Percentiles rank a stretch among this genome's conserved stretches.
These are phyloP conservation scores for Semnornis frantzii DNA, from an alignment of 2,113 vertebrate species.

Conservation along the genomic window DNA sequence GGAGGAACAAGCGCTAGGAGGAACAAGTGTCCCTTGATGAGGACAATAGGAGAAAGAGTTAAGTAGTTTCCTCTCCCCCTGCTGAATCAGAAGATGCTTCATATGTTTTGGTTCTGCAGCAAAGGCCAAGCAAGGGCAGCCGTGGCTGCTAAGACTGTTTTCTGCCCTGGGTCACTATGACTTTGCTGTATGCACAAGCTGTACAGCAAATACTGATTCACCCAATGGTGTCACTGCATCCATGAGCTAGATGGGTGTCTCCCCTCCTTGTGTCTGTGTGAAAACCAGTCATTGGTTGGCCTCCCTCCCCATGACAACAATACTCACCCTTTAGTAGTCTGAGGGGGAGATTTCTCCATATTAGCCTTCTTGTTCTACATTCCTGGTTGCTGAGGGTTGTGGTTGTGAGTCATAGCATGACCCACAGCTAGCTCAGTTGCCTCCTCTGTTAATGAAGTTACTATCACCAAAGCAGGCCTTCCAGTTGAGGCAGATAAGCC, in stretches of 20 bases:
- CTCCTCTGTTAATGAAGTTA: background rate
- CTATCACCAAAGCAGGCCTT: background rate
- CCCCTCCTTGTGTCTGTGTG: background rate
- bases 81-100: background rate
- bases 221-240: background rate
- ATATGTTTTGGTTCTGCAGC: background rate
- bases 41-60: too few relatives aligned
- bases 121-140: background rate
- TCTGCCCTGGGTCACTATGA: slow-evolving; percentile 24
- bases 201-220: slow-evolving; percentile 36
- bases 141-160: background rate
- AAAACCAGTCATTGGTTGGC: background rate
- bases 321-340: background rate
- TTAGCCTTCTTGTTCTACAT: background rate
- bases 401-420: background rate
- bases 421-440: background rate
- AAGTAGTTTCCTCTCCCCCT: background rate
- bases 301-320: background rate
- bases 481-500: background rate
- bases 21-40: background rate
- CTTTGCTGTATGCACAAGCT: background rate
- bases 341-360: background rate
- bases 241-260: background rate
- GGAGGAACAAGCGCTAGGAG: background rate
- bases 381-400: background rate